phyloP scores from a whole-genome alignment of 2,888 invertebrate genomes.

The Mactromeris polynyma region DNA sequence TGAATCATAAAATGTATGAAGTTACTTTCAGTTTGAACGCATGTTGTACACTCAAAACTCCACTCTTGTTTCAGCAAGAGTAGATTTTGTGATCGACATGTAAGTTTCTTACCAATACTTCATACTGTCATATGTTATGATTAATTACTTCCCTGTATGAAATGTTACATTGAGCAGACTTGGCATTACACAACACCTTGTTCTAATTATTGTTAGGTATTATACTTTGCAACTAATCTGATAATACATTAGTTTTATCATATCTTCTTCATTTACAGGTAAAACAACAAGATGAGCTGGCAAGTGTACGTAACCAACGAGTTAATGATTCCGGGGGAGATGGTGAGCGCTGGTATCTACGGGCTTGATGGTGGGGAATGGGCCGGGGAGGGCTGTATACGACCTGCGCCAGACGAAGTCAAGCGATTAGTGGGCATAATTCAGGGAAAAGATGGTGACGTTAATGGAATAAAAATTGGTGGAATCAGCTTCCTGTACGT shows the following conservation, averaged over 20 bases:
- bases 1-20: too few species aligned
- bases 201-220: neutral
- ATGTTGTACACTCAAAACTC: too few species aligned
- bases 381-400: slow-evolving; percentile 57
- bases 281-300: slow-evolving; percentile 56
- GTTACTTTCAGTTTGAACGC: too few species aligned
- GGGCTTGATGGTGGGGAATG: slow-evolving; percentile 67
- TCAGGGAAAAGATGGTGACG: slow-evolving; percentile 60
- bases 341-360: slow-evolving; percentile 65
- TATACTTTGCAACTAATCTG: neutral
- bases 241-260: neutral
- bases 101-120: neutral
- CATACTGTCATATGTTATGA: neutral
- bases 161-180: neutral
- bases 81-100: neutral
- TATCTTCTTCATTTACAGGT: slow-evolving; percentile 9
- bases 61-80: too few species aligned
- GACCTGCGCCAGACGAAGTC: slow-evolving; percentile 56
- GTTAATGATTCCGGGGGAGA: slow-evolving; percentile 63
- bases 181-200: neutral
- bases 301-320: slow-evolving; percentile 62
- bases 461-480: slow-evolving; percentile 61
- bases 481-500: slow-evolving; percentile 61
- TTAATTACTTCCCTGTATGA: neutral
- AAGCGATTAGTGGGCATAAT: slow-evolving; percentile 59